Base-by-base conservation (phyloP, 2,113 vertebrate species). In the Mohoua ochrocephala region DNA sequence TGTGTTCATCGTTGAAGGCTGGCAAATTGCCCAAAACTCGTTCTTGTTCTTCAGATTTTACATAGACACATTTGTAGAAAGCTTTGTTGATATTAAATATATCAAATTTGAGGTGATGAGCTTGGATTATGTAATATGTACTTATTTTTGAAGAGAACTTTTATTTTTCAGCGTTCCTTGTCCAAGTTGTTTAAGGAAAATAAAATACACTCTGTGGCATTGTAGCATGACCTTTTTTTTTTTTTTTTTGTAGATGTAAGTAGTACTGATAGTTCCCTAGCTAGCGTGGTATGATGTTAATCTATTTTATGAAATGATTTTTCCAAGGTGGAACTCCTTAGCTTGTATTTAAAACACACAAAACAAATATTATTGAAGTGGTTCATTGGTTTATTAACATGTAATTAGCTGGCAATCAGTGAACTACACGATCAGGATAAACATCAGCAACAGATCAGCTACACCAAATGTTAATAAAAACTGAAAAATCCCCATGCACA, bases 401-500 rank as follows among this genome's bases (percentile, higher is more conserved):
- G 7, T 8, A 74, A 60, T 56, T 59, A 47, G 47, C 6, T 0
- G 1, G 2, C 16, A 80, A 50, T 41, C 15, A 50, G 9, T 39
- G 5, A 68, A 42, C 13, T 53, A 6, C 15, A 39, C 33, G 11
- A 30, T 63, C 7, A 13, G 8, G 33, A n/a, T 67, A 49, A 56
- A 39, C 65, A 82, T n/a, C 16, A 57, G 14, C 14, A 82, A 53
- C 16, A 52, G 9, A 44, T 65, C 16, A 74, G 4, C 50, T 35
- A 92, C 87, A 64, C 1, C 3, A 78, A 70, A 42, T 68, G 18
- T 33, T 68, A 64, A 53, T 39, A 80, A 45, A 56, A 76, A 31
- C 9, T 6, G 7, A 56, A 54, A 49, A 45, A 65, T 2, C 44
- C 12, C 6, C 18, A 12, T 3, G 8, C 10, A 20, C 1, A 3